These are phyloP conservation scores for Callyntrura guangdongensis DNA, from an alignment of 2,888 invertebrate species.

Conservation along the genomic window DNA sequence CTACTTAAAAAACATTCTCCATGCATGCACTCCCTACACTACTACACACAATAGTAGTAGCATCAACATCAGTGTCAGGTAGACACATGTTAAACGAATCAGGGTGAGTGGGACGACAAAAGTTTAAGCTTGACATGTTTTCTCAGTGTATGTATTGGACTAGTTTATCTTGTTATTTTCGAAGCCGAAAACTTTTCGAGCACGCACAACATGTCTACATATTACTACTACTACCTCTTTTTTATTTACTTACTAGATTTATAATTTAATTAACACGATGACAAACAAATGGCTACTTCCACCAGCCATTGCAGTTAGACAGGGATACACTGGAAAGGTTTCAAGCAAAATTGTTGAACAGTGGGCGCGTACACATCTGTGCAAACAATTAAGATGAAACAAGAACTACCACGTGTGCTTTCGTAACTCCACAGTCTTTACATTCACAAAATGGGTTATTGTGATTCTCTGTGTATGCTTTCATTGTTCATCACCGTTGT, in stretches of 20 bases:
- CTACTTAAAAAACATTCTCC: too few species aligned
- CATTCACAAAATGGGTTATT: too few species aligned
- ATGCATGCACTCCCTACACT: background rate
- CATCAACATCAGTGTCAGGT: background rate
- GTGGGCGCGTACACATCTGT: background rate
- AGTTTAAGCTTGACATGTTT: background rate
- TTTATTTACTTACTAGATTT: conserved; percentile 19
- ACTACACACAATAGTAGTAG: background rate
- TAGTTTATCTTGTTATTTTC: too few species aligned
- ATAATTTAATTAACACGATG: conserved; percentile 20
- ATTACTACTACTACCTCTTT: background rate
- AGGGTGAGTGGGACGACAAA: background rate
- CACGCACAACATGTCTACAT: background rate
- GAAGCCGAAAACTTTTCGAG: background rate
- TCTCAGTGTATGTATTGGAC: background rate
- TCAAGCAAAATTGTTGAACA: background rate
- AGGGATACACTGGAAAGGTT: too few species aligned
- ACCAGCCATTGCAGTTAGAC: background rate
- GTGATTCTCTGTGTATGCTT: background rate
- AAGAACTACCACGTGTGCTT: too few species aligned
- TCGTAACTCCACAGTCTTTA: too few species aligned
- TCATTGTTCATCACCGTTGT: background rate
- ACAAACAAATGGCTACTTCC: conserved; percentile 14
- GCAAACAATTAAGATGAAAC: background rate
- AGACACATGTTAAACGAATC: conserved; percentile 1